phyloP scores from a whole-genome alignment of 2,113 vertebrate species.

The Equus quagga region DNA sequence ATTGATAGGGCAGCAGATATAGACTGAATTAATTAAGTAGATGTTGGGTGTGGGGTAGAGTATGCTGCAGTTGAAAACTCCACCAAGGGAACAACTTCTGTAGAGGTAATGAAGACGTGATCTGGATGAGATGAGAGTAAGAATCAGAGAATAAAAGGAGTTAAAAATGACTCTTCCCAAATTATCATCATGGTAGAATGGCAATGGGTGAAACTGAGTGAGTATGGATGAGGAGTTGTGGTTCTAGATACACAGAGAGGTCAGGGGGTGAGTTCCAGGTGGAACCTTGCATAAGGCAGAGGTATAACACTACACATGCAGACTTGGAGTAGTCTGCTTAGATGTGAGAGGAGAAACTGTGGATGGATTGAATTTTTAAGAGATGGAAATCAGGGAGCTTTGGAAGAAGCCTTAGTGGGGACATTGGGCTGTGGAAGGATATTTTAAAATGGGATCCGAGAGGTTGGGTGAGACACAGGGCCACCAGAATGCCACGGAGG shows the following conservation, averaged over 20 bases:
- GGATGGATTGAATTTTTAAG: neutral
- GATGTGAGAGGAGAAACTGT: neutral
- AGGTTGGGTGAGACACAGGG: neutral
- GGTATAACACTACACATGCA: neutral
- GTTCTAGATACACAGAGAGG: neutral
- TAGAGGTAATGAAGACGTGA: neutral
- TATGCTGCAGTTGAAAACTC: neutral
- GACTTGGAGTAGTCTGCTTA: neutral
- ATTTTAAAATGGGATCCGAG: neutral
- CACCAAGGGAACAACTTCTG: neutral
- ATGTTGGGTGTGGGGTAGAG: neutral
- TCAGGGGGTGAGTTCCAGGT: too few species aligned
- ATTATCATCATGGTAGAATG: too few species aligned
- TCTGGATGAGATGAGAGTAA: neutral
- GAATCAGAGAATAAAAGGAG: neutral
- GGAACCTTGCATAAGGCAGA: neutral
- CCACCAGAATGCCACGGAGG: neutral
- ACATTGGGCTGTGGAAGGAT: neutral
- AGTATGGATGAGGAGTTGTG: accelerated
- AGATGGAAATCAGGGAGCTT: neutral
- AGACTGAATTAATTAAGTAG: neutral
- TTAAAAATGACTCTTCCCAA: neutral
- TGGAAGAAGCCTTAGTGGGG: neutral
- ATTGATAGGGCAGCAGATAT: neutral
- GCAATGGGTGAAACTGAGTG: neutral